A percentile compares a stretch with the other conserved stretches of the same genome.
Evolutionary conservation across 1,140 invertebrate species (phyloP).

Genomic region (Calycopis cecrops): DNA sequence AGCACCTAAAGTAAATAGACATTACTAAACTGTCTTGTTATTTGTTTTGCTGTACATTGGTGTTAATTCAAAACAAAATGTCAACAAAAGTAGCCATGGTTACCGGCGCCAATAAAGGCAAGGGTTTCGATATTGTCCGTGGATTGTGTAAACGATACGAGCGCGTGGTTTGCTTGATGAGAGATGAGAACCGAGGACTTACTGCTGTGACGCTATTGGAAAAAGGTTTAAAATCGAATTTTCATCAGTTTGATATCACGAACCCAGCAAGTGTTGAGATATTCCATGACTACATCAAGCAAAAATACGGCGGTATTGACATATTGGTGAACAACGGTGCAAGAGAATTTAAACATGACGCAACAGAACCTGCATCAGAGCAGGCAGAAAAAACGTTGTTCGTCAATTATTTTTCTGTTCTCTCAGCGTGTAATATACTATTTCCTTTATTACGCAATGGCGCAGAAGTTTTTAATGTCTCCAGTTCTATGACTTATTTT

Average conservation of each 20-base stretch:
- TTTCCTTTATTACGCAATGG: too few relatives aligned
- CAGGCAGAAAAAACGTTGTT: slow-evolving; percentile 83
- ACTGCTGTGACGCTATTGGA: too few relatives aligned
- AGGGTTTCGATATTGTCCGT: slow-evolving; percentile 84
- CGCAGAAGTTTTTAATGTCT: slow-evolving; percentile 84
- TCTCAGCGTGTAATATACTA: too few relatives aligned
- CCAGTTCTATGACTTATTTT: slow-evolving; percentile 80
- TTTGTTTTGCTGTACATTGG: too few relatives aligned
- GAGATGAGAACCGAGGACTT: slow-evolving; percentile 76
- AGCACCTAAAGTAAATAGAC: too few relatives aligned
- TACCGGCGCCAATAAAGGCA: slow-evolving; percentile 86
- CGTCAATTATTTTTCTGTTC: slow-evolving; percentile 82
- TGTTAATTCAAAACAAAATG: too few relatives aligned
- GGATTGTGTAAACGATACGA: slow-evolving; percentile 78
- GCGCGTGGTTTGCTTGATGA: slow-evolving; percentile 79
- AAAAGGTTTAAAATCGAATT: slow-evolving; percentile 75
- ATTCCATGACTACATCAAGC: slow-evolving; percentile 77
- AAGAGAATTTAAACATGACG: slow-evolving; percentile 81
- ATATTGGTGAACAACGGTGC: slow-evolving; percentile 91
- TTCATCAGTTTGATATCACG: slow-evolving; percentile 83
- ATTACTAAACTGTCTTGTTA: too few relatives aligned
- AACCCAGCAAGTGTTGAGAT: slow-evolving; percentile 75
- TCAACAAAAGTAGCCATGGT: slow-evolving; percentile 71
- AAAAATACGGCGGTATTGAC: slow-evolving; percentile 87
- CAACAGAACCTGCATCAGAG: slow-evolving; percentile 78